Conservation (phyloP, 2,113 vertebrate species). For the Anarrhichthys ocellatus region DNA sequence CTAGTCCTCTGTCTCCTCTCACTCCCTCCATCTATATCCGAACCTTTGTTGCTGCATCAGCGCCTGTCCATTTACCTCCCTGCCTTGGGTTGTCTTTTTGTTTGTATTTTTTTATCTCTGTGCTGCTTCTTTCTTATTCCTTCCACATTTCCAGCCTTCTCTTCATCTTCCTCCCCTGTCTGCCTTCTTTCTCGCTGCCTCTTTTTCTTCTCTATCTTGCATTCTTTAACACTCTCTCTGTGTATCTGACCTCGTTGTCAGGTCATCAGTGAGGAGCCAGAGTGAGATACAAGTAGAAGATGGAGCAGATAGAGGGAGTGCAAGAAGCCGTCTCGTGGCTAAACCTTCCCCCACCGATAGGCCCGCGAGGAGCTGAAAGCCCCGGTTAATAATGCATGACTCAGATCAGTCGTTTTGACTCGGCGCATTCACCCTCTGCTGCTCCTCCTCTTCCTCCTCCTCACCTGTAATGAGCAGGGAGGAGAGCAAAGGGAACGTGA, state of each 20-base stretch:
- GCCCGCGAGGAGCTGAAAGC: constrained; percentile 39
- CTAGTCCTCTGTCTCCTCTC: constrained; percentile 5
- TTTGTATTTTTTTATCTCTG: not conserved
- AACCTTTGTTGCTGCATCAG: constrained; percentile 14
- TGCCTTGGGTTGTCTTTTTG: not conserved
- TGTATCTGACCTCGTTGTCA: constrained; percentile 45
- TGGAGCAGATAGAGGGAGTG: constrained; percentile 36
- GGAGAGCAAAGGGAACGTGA: constrained; percentile 26
- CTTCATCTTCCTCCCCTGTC: constrained; percentile 1
- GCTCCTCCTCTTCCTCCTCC: constrained; percentile 43
- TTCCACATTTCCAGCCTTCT: constrained; percentile 5
- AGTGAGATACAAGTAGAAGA: constrained; percentile 44
- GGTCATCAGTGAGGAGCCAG: constrained; percentile 30
- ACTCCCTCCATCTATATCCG: constrained; percentile 25
- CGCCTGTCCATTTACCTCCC: constrained; percentile 24
- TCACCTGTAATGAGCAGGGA: constrained; percentile 61
- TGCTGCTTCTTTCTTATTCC: not conserved
- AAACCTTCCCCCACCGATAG: constrained; percentile 12
- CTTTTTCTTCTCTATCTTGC: not conserved
- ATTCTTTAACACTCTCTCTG: constrained; percentile 45
- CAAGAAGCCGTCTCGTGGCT: constrained; percentile 13
- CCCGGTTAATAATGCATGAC: constrained; percentile 69
- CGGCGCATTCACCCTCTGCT: not conserved
- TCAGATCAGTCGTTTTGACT: constrained; percentile 46
- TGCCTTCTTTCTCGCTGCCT: not conserved